Evolutionary conservation across 2,113 vertebrate species (phyloP).

Genomic region (Dipodomys spectabilis): DNA sequence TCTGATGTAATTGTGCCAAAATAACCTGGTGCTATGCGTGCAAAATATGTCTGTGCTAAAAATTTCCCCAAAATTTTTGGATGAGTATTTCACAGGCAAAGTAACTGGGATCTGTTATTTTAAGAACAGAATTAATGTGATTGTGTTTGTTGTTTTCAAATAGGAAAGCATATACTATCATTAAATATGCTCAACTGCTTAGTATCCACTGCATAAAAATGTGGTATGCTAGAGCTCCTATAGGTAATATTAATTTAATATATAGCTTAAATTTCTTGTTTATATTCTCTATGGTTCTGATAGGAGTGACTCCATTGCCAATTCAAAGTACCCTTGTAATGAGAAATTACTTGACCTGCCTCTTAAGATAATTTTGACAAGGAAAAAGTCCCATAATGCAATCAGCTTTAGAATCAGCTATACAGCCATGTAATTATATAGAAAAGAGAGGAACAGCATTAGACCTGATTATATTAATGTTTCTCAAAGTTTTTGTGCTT

Average conservation of each 20-base stretch:
- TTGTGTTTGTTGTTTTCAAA: conserved; percentile 67
- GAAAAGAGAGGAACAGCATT: neutral
- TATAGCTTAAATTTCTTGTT: neutral
- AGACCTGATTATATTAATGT: neutral
- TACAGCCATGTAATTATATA: neutral
- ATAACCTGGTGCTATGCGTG: conserved; percentile 70
- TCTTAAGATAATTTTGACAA: neutral
- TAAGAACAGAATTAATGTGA: conserved; percentile 59
- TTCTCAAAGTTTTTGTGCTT: conserved; percentile 11
- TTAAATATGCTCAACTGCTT: conserved; percentile 49
- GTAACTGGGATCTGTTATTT: conserved; percentile 64
- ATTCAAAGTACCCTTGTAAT: neutral
- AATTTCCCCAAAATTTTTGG: conserved; percentile 56
- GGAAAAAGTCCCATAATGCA: neutral
- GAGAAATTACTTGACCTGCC: neutral
- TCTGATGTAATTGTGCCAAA: conserved; percentile 70
- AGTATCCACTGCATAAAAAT: neutral
- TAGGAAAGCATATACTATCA: conserved; percentile 29
- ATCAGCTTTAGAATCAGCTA: neutral
- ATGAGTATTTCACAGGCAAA: conserved; percentile 63
- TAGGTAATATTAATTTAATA: neutral
- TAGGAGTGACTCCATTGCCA: neutral
- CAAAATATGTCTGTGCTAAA: conserved; percentile 76
- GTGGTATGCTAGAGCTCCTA: neutral
- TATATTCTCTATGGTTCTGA: neutral